These are phyloP conservation scores for Hemiprocne comata DNA, from an alignment of 2,113 vertebrate genomes.

Conservation along the genomic window DNA sequence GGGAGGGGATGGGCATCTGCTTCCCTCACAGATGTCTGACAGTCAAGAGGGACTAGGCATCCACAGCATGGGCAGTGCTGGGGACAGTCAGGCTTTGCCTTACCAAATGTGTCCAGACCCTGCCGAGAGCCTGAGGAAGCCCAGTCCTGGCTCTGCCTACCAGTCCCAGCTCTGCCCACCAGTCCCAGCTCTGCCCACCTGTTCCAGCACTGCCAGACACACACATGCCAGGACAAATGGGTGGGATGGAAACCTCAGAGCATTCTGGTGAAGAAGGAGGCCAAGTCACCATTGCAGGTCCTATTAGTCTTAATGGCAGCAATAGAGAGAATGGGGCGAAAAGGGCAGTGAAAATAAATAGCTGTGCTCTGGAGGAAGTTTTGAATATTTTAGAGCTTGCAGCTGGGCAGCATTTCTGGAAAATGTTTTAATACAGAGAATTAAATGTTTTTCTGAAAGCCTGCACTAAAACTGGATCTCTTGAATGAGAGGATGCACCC, in stretches of 20 bases:
- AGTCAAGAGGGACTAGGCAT: not conserved
- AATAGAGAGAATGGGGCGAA: not conserved
- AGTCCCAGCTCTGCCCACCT: not conserved
- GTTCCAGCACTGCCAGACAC: not conserved
- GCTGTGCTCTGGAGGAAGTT: not conserved
- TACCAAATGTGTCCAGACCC: not conserved
- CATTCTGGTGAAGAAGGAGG: not conserved
- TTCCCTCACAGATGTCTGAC: not conserved
- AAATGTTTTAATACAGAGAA: slow-evolving; percentile 30
- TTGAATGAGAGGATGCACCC: slow-evolving; percentile 7
- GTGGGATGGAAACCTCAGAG: not conserved
- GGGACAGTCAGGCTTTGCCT: not conserved
- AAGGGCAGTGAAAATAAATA: not conserved
- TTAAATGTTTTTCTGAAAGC: slow-evolving; percentile 23
- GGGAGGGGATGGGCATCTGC: not conserved
- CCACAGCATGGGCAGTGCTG: rapidly evolving
- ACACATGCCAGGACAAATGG: rapidly evolving
- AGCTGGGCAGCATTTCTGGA: slow-evolving; percentile 25
- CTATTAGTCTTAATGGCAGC: not conserved
- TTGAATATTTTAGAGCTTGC: slow-evolving; percentile 23
- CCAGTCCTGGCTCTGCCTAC: not conserved
- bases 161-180: not conserved
- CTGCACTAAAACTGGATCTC: slow-evolving; percentile 4
- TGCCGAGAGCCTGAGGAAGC: rapidly evolving
- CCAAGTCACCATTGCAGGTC: not conserved